These are phyloP conservation scores for Carcharodon carcharias DNA, from an alignment of 2,797 vertebrate genomes.

Conservation along the genomic window DNA sequence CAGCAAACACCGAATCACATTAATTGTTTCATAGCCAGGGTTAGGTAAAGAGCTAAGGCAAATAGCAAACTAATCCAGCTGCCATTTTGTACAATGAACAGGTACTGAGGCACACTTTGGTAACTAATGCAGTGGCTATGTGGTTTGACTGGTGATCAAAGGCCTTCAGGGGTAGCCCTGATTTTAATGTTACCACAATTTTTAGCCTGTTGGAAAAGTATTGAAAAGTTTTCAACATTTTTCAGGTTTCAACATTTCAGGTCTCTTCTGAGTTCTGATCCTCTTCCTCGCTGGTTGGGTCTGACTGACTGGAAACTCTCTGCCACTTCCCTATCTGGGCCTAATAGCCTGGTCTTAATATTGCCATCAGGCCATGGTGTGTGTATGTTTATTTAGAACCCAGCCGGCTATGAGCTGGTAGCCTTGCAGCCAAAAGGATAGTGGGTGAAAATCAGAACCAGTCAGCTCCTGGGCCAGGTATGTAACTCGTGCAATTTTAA, in stretches of 20 bases:
- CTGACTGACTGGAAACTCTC: background rate
- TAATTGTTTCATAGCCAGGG: background rate
- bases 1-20: background rate
- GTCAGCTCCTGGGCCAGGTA: background rate
- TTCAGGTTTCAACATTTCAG: background rate
- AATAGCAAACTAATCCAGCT: background rate
- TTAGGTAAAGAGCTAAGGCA: background rate
- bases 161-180: background rate
- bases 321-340: background rate
- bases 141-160: background rate
- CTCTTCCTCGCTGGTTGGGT: background rate
- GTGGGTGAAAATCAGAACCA: background rate
- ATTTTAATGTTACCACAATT: background rate
- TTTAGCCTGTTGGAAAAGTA: background rate
- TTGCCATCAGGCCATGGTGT: background rate
- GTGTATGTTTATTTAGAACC: background rate
- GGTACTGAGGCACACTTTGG: background rate
- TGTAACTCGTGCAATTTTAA: background rate
- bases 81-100: no score
- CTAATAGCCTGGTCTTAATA: background rate
- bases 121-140: background rate
- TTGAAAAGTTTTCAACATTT: background rate
- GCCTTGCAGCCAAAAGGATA: background rate
- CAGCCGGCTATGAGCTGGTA: background rate
- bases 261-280: background rate